These are phyloP conservation scores for Drosophila rhopaloa DNA, from an alignment of 1,140 invertebrate species.

Conservation along the genomic window DNA sequence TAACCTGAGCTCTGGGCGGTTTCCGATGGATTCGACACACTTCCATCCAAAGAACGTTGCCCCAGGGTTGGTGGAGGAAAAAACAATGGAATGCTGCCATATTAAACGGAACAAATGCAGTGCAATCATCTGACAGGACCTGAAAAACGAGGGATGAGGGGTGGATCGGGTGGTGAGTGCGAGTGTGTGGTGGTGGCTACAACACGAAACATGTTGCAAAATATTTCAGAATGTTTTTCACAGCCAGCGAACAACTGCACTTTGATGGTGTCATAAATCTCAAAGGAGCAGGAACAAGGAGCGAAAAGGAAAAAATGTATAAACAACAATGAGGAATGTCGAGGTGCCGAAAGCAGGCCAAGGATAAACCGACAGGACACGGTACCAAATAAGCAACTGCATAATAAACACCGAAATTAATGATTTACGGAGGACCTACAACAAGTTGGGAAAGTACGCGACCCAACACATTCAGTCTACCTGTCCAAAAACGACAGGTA, in stretches of 20 bases:
- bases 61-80: constrained; percentile 52
- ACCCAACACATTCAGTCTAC: constrained; percentile 22
- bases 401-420: constrained; percentile 72
- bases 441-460: constrained; percentile 74
- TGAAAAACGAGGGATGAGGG: constrained; percentile 22
- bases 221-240: constrained; percentile 50
- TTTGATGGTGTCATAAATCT: constrained; percentile 74
- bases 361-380: constrained; percentile 42
- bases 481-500: constrained; percentile 56
- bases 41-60: constrained; percentile 44
- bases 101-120: constrained; percentile 74
- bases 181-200: constrained; percentile 38
- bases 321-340: constrained; percentile 39
- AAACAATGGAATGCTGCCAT: constrained; percentile 60
- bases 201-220: constrained; percentile 76
- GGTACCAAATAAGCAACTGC: constrained; percentile 27
- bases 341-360: constrained; percentile 47
- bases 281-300: constrained; percentile 24
- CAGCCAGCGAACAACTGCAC: constrained; percentile 53
- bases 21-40: constrained; percentile 46
- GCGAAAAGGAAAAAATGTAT: constrained; percentile 12
- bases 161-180: constrained; percentile 20
- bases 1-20: constrained; percentile 37
- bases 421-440: constrained; percentile 56
- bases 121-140: constrained; percentile 53